A percentile compares a stretch with the other conserved stretches of the same genome.
These are phyloP conservation scores for Pygoscelis antarcticus DNA, from an alignment of 2,113 vertebrate species.

Conservation along the genomic window DNA sequence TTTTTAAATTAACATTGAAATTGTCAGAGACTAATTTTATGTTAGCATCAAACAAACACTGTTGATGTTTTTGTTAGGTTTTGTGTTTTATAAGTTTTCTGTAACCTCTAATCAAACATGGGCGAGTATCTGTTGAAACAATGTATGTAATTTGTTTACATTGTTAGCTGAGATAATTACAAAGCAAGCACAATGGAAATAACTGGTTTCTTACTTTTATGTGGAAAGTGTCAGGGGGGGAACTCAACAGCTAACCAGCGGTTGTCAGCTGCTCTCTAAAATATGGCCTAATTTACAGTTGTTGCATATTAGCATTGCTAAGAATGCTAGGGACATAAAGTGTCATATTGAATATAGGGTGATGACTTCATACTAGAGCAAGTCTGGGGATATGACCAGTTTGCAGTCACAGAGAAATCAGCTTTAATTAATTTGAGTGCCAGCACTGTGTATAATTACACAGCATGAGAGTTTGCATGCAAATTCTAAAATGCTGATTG, in stretches of 20 bases:
- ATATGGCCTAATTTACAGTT: conserved; percentile 71
- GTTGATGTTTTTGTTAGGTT: conserved; percentile 54
- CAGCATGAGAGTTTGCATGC: conserved; percentile 82
- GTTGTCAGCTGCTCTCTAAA: conserved; percentile 73
- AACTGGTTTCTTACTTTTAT: conserved; percentile 72
- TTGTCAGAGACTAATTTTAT: conserved; percentile 77
- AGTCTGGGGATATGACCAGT: conserved; percentile 82
- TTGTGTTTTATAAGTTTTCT: conserved; percentile 75
- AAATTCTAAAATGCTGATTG: conserved; percentile 86
- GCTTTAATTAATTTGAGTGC: conserved; percentile 92
- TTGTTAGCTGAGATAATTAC: conserved; percentile 83
- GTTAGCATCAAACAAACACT: conserved; percentile 72
- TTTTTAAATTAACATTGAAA: conserved; percentile 71
- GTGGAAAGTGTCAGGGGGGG: conserved; percentile 31
- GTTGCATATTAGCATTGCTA: conserved; percentile 71
- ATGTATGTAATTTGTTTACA: conserved; percentile 82
- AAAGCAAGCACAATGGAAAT: conserved; percentile 76
- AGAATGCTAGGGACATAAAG: conserved; percentile 75
- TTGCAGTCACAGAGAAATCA: conserved; percentile 82
- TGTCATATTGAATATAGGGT: conserved; percentile 81
- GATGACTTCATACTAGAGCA: conserved; percentile 87
- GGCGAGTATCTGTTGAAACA: conserved; percentile 69
- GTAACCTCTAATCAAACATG: conserved; percentile 80
- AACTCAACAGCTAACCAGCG: conserved; percentile 59
- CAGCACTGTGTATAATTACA: conserved; percentile 88